phyloP scores from a whole-genome alignment of 1,140 invertebrate species.

The Scaptomyza montana region DNA sequence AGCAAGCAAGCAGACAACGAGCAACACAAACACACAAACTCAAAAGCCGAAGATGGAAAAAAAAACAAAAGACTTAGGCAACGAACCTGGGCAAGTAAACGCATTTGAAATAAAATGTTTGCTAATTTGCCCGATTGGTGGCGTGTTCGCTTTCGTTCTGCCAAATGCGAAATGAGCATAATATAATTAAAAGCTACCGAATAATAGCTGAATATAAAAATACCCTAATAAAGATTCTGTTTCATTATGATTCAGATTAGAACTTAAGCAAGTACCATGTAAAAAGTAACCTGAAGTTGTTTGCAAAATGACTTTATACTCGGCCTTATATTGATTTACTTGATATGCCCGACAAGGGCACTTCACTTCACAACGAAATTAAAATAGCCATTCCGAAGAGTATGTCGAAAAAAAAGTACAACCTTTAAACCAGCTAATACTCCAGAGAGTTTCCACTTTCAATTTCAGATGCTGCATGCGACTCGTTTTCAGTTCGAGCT shows the following conservation, averaged over 20 bases:
- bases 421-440: conserved; percentile 23
- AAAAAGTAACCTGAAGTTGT: too few relatives aligned
- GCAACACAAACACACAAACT: not conserved
- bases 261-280: too few relatives aligned
- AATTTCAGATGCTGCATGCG: conserved; percentile 58
- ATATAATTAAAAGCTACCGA: conserved; percentile 13
- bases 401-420: conserved; percentile 17
- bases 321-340: too few relatives aligned
- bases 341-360: not conserved
- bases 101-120: conserved; percentile 74
- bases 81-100: conserved; percentile 58
- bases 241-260: too few relatives aligned
- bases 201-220: too few relatives aligned
- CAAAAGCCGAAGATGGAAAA: too few relatives aligned
- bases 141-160: conserved; percentile 38
- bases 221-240: too few relatives aligned
- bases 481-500: conserved; percentile 34
- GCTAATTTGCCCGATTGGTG: conserved; percentile 74
- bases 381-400: not conserved
- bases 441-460: conserved; percentile 77
- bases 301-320: too few relatives aligned
- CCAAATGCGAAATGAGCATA: conserved; percentile 18
- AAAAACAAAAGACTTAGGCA: conserved; percentile 70
- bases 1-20: conserved; percentile 23
- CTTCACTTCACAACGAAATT: conserved; percentile 2